Evolutionary conservation across 2,888 invertebrate genomes (phyloP).

Genomic region (Drosophila nigritarsus): DNA sequence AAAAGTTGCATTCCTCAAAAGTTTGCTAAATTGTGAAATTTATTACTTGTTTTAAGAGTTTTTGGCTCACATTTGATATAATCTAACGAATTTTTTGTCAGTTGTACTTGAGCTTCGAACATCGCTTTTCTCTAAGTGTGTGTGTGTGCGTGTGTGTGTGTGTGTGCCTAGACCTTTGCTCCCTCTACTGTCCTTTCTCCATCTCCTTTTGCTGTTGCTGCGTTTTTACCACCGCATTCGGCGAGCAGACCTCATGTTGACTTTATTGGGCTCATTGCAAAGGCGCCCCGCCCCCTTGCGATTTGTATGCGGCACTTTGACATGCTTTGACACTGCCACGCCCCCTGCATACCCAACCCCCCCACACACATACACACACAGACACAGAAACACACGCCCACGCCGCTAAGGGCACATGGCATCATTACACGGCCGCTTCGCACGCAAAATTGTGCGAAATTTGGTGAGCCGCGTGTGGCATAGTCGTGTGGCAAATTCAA

Average conservation of each 20-base stretch:
- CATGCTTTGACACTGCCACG: slow-evolving; percentile 74
- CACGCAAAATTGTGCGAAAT: slow-evolving; percentile 78
- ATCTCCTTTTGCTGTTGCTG: background rate
- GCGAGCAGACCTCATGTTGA: slow-evolving; percentile 56
- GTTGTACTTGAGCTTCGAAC: no score
- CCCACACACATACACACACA: slow-evolving; percentile 1
- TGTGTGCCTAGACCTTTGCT: slow-evolving; percentile 24
- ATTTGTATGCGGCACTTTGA: slow-evolving; percentile 60
- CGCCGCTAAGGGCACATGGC: slow-evolving; percentile 62
- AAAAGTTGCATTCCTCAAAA: background rate
- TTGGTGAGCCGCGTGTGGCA: slow-evolving; percentile 82
- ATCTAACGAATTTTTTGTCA: background rate
- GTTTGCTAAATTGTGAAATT: background rate
- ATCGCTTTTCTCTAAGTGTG: slow-evolving; percentile 11
- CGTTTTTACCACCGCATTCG: slow-evolving; percentile 11
- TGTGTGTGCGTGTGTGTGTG: background rate
- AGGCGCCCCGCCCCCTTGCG: slow-evolving; percentile 38
- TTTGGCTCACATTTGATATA: background rate
- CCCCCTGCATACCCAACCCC: slow-evolving; percentile 24
- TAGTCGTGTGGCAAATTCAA: slow-evolving; percentile 83
- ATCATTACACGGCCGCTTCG: slow-evolving; percentile 78
- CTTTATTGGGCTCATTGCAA: slow-evolving; percentile 79
- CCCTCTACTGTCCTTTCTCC: slow-evolving; percentile 5
- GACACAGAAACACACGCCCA: slow-evolving; percentile 9
- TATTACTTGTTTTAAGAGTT: background rate